Base-by-base conservation (phyloP, 2,797 vertebrate species). In the Scarus forsteni region DNA sequence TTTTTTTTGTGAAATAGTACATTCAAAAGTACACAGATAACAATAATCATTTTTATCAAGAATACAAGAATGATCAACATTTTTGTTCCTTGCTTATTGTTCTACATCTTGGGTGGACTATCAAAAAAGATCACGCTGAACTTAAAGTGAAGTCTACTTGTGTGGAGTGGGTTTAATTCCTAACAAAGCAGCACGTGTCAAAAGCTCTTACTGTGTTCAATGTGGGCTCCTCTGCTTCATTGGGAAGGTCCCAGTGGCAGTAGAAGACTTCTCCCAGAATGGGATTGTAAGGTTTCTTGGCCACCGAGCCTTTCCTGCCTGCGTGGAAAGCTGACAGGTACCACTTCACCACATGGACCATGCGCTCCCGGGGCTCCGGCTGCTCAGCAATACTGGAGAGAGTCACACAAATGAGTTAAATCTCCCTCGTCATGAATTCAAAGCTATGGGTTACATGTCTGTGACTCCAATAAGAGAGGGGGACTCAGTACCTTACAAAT, bases 221-320 rank as follows among this genome's bases (percentile, higher is more conserved):
- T 61, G 60, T 52, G n/a, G 92, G 92, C 51, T 99, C 97, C 51
- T 98, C 97, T 10, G 88, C 89, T 72, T 98, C 97, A 10, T 73
- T 84, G 53, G 97, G 95, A 75, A 99, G 66, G 40, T 97, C 96
- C 98, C 98, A 99, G 80, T 99, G 97, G 89, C 98, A 99, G 69
- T 95, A 96, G 92, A 99, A 99, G 83, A 98, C 97, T 85, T 99
- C 98, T 1, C 98, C 98, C 85, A 99, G 90, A 61, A 99, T 98
- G 19, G 98, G 98, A 81, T 99, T 99, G 92, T 99, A 99, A 63
- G 98, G 98, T 85, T 99, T 99, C 90, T 99, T 99, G 87, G 98
- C 98, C 85, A 99, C 98, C 0, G 97, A 99, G 56, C 98, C 98
- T 93, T 98, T 99, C 87, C 98, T 95, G 77, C 98, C 98, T 36